Evolutionary conservation across 2,888 invertebrate genomes (phyloP).

Genomic region (Agrochola lota): DNA sequence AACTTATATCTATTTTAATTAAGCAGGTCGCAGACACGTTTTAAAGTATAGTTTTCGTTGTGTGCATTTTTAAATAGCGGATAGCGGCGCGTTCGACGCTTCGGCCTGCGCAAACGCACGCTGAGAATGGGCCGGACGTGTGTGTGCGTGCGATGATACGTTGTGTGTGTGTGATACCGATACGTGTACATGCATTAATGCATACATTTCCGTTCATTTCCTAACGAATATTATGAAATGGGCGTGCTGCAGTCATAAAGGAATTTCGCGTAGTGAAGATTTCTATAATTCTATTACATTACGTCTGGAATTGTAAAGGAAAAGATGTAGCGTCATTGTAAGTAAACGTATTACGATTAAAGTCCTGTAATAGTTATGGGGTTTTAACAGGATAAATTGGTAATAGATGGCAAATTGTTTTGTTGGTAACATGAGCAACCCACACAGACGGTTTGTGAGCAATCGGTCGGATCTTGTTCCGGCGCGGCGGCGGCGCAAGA

Average conservation of each 20-base stretch:
- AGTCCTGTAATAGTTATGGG: constrained; percentile 17
- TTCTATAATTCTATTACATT: neutral
- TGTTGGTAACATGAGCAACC: constrained; percentile 24
- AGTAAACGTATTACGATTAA: neutral
- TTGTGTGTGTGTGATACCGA: constrained; percentile 26
- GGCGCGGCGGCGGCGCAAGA: constrained; percentile 47
- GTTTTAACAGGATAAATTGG: constrained; percentile 43
- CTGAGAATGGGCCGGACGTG: neutral
- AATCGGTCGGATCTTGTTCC: constrained; percentile 45
- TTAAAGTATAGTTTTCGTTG: constrained; percentile 27
- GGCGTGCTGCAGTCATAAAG: constrained; percentile 2
- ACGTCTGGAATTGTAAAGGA: neutral
- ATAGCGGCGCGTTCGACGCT: constrained; percentile 7
- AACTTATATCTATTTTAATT: constrained; percentile 27
- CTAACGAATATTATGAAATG: constrained; percentile 32
- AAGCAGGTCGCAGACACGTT: constrained; percentile 25
- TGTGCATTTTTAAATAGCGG: constrained; percentile 42
- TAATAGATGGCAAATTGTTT: constrained; percentile 39
- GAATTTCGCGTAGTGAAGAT: neutral
- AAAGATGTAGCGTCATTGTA: constrained; percentile 2
- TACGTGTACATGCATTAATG: constrained; percentile 21
- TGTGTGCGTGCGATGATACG: constrained; percentile 24
- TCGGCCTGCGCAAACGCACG: constrained; percentile 28
- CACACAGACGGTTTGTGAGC: constrained; percentile 24
- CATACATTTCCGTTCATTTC: constrained; percentile 37